Evolutionary conservation across 1,140 invertebrate species (phyloP), one percentile per base, ranked within the genome.

Genomic region (Drosophila nigrodunni): DNA sequence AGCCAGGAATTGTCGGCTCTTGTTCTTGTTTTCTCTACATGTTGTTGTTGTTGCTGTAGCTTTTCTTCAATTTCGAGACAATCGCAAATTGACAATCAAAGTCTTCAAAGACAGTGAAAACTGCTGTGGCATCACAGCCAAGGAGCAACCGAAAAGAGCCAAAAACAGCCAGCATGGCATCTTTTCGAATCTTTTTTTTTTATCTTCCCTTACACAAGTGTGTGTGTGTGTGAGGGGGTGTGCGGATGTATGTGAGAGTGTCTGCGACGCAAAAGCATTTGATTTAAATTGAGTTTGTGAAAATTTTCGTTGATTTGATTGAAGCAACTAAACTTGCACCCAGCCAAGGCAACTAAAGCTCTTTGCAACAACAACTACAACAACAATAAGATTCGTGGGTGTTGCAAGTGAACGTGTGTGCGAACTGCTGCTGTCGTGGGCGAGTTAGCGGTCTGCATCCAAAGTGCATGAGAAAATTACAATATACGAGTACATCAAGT

Each of bases 11-110:
- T 75, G 66, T 77, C 78, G 75, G 65, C 57, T 77, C 74, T 70
- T 82, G 74, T 64, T 69, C 10, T 13, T 64, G 10, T 47, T 46
- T 52, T 52, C 25, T 73, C 49, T n/a, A 57, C 55, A 8, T 39
- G 58, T 35, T 61, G 59, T n/a, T 66, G 68, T 8, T 68, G 59
- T n/a, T 66, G 68, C 7, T 68, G 72, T 43, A 59, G 78, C 46
- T 80, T 66, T 65, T 61, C 82, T 88, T 83, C 82, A 87, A 87
- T 89, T 88, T 89, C 85, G 85, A 88, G 85, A 88, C 85, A 88
- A 88, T 88, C 85, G 85, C 85, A 88, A 88, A 88, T 88, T 88
- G 85, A 88, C 85, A 88, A 88, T 88, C 85, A 88, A 88, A 88
- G 85, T 88, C 85, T 88, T 88, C 80, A 90, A 88, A 88, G 85